Evolutionary conservation across 2,888 invertebrate genomes (phyloP).

Genomic region (Heliconius sara): DNA sequence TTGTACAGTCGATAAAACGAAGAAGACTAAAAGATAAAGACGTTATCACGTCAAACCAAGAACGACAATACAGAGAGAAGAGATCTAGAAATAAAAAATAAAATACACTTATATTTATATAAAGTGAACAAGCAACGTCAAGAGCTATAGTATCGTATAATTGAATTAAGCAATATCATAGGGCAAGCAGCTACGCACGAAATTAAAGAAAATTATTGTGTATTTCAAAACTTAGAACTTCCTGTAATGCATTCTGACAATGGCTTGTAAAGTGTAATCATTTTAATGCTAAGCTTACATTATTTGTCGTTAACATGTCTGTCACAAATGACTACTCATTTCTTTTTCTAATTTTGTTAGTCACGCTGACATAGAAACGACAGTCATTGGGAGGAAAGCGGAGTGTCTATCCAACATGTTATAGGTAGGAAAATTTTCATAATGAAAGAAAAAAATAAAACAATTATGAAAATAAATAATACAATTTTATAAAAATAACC

Average conservation of each 20-base stretch:
- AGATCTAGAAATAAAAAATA: not conserved
- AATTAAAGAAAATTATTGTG: constrained; percentile 12
- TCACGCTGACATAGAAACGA: not conserved
- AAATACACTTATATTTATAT: not conserved
- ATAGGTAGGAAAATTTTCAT: too few species aligned
- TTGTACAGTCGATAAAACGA: too few species aligned
- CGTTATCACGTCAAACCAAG: not conserved
- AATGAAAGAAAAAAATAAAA: too few species aligned
- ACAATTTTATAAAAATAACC: too few species aligned
- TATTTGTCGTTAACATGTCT: not conserved
- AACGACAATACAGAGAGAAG: not conserved
- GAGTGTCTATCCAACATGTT: too few species aligned
- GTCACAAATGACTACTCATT: not conserved
- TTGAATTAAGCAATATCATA: not conserved
- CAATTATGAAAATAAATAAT: too few species aligned
- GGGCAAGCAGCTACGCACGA: not conserved
- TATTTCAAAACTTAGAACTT: constrained; percentile 11
- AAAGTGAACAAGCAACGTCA: not conserved
- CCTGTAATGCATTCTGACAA: constrained; percentile 19
- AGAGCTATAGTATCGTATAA: not conserved
- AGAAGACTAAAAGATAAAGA: not conserved
- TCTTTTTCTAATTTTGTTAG: not conserved
- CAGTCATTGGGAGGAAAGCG: not conserved
- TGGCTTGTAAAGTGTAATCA: constrained; percentile 20
- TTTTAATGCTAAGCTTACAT: constrained; percentile 10